phyloP scores from a whole-genome alignment of 2,888 invertebrate genomes.

The Bugulina stolonifera region DNA sequence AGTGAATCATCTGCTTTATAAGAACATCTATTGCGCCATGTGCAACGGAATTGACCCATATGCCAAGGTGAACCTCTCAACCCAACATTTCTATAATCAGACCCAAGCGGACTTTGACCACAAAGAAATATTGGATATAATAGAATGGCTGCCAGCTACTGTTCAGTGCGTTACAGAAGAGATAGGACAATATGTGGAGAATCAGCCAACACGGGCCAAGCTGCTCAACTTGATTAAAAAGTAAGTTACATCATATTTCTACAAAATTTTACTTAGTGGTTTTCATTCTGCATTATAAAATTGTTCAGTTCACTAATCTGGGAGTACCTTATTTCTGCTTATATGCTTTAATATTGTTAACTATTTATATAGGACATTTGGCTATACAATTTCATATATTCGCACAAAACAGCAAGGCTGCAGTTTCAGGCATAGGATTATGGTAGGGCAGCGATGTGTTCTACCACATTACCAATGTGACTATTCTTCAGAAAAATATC shows the following conservation, averaged over 20 bases:
- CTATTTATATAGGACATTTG: neutral
- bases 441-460: too few species aligned
- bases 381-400: neutral
- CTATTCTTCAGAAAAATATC: too few species aligned
- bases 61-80: neutral
- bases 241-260: too few species aligned
- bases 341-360: neutral
- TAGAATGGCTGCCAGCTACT: neutral
- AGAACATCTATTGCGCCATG: neutral
- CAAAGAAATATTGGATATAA: neutral
- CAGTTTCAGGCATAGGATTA: neutral
- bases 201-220: neutral
- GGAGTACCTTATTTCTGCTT: neutral
- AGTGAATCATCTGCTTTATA: slow-evolving; percentile 1
- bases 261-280: too few species aligned
- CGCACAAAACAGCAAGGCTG: too few species aligned
- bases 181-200: neutral
- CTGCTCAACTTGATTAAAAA: neutral
- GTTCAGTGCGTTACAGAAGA: neutral
- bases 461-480: too few species aligned
- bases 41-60: neutral
- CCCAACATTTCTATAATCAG: neutral
- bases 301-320: neutral
- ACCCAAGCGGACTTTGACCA: neutral
- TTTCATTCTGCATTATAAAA: too few species aligned